Conservation (phyloP, 2,888 invertebrate species). For the Sympetrum striolatum region DNA sequence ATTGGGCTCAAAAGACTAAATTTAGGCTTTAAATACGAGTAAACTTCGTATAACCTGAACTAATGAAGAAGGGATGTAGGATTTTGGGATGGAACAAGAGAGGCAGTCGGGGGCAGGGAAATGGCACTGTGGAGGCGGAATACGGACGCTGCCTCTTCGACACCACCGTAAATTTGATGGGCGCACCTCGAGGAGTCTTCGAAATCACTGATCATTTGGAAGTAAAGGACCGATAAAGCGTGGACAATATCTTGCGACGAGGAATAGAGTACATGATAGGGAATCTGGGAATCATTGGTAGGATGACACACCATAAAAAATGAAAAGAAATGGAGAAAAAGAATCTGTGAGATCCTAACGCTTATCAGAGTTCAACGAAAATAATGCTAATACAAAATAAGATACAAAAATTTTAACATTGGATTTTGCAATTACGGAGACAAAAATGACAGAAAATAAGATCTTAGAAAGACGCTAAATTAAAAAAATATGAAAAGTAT, state of each 20-base stretch:
- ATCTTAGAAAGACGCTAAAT: too few species aligned
- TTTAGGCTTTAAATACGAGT: too few species aligned
- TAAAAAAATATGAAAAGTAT: too few species aligned
- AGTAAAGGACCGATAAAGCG: not conserved
- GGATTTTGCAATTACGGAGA: too few species aligned
- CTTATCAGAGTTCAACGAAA: not conserved
- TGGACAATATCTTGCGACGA: not conserved
- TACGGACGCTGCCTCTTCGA: not conserved
- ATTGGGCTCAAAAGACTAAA: too few species aligned
- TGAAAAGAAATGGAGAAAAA: not conserved
- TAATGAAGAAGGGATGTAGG: too few species aligned
- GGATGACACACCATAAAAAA: not conserved
- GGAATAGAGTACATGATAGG: not conserved
- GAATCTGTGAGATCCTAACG: not conserved
- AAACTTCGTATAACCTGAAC: too few species aligned
- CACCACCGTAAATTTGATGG: slow-evolving; percentile 7
- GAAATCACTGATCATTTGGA: not conserved
- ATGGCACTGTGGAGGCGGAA: not conserved
- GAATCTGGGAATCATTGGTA: slow-evolving; percentile 11
- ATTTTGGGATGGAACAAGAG: not conserved
- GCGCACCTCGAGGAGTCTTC: not conserved
- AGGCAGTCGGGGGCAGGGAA: not conserved
- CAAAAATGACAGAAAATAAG: too few species aligned
- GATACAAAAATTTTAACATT: not conserved
- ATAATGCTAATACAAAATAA: not conserved